phyloP scores from a whole-genome alignment of 2,888 invertebrate genomes.

The Brachylomia viminalis region DNA sequence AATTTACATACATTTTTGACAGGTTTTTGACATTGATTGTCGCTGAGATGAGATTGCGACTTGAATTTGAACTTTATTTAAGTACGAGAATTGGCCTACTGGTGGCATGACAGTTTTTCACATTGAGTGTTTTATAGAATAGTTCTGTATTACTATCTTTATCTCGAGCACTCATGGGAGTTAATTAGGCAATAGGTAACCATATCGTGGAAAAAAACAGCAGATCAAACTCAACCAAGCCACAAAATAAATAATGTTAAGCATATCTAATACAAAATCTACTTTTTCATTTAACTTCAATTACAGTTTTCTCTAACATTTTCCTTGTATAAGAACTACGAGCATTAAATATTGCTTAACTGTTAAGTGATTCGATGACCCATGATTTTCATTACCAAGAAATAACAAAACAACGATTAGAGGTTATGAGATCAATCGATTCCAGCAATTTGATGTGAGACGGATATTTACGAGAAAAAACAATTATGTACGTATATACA shows the following conservation, averaged over 20 bases:
- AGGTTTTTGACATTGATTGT: too few species aligned
- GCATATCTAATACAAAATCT: conserved; percentile 1
- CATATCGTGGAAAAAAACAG: background rate
- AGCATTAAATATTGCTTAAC: background rate
- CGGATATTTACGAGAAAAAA: conserved; percentile 6
- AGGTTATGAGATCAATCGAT: conserved; percentile 41
- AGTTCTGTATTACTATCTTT: too few species aligned
- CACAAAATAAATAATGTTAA: background rate
- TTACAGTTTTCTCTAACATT: conserved; percentile 9
- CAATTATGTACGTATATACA: background rate
- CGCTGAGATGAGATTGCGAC: too few species aligned
- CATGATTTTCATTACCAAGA: conserved; percentile 27
- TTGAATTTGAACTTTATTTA: too few species aligned
- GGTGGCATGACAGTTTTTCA: too few species aligned
- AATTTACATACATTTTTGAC: too few species aligned
- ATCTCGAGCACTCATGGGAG: background rate
- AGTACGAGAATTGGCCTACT: too few species aligned
- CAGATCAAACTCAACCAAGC: background rate
- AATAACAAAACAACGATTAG: conserved; percentile 10
- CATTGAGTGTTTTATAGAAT: too few species aligned
- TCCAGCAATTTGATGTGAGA: conserved; percentile 1
- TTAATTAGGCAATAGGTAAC: background rate
- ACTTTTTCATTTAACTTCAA: background rate
- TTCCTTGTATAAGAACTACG: conserved; percentile 22
- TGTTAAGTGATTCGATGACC: conserved; percentile 22